Conservation (phyloP, 2,797 vertebrate species). For the Myioborus miniatus region DNA sequence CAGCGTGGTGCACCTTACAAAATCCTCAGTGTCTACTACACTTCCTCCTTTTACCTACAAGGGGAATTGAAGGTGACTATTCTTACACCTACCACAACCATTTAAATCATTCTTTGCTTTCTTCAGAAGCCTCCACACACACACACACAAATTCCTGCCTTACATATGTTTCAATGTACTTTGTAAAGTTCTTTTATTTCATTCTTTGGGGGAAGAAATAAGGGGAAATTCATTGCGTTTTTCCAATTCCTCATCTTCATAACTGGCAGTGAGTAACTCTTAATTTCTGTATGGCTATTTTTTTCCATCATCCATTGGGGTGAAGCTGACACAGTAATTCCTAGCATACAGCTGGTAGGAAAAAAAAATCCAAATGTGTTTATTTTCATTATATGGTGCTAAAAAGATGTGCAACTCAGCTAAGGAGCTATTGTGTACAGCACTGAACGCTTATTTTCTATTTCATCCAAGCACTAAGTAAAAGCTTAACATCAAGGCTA, state of each 20-base stretch:
- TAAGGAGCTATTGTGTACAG: neutral
- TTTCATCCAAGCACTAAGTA: neutral
- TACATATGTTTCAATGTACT: neutral
- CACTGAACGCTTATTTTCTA: accelerated
- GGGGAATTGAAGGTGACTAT: neutral
- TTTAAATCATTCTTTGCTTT: neutral
- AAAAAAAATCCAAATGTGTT: neutral
- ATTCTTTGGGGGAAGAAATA: neutral
- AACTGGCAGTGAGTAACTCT: conserved; percentile 29
- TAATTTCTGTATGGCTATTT: neutral
- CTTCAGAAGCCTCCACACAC: neutral
- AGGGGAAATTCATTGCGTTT: neutral
- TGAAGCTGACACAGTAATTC: conserved; percentile 38
- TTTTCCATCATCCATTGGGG: neutral
- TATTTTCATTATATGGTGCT: neutral
- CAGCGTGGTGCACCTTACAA: neutral
- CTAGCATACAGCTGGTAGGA: neutral
- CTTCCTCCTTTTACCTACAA: neutral
- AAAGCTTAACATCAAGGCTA: neutral
- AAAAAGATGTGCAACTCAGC: neutral
- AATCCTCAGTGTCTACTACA: neutral
- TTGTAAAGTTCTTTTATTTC: neutral
- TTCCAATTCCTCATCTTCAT: conserved; percentile 39
- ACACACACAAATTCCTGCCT: neutral
- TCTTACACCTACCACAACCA: neutral